phyloP scores from a whole-genome alignment of 2,888 invertebrate genomes.

The Cerastis rubricosa region DNA sequence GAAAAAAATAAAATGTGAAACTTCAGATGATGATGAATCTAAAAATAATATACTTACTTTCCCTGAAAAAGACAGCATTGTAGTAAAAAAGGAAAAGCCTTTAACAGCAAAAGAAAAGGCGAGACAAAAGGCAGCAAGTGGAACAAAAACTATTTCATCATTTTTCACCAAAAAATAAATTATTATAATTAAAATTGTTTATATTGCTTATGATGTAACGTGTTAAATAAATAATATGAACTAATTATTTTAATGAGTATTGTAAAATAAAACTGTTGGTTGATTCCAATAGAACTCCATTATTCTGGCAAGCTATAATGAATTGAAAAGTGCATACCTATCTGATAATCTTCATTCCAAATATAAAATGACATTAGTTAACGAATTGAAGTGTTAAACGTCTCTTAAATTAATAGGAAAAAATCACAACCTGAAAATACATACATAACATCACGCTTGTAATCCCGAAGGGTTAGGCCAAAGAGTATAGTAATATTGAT shows the following conservation, averaged over 20 bases:
- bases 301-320: background rate
- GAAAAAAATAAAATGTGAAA: conserved; percentile 84
- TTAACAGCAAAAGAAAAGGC: conserved; percentile 94
- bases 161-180: conserved; percentile 93
- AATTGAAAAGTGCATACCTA: background rate
- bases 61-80: conserved; percentile 77
- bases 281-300: background rate
- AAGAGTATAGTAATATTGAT: too few species aligned
- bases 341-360: background rate
- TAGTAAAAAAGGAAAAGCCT: conserved; percentile 88
- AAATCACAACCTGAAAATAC: background rate
- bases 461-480: too few species aligned
- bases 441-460: too few species aligned
- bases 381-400: too few species aligned
- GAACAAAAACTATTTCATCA: conserved; percentile 95
- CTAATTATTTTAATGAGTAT: background rate
- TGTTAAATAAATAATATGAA: background rate
- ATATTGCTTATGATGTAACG: background rate
- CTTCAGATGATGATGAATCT: conserved; percentile 77
- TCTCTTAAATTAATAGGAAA: too few species aligned
- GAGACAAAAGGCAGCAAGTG: conserved; percentile 94
- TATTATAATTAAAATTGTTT: background rate
- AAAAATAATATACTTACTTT: conserved; percentile 77
- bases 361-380: background rate
- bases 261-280: background rate